These are phyloP conservation scores for Dermolepida albohirtum DNA, from an alignment of 2,888 invertebrate genomes.

Conservation along the genomic window DNA sequence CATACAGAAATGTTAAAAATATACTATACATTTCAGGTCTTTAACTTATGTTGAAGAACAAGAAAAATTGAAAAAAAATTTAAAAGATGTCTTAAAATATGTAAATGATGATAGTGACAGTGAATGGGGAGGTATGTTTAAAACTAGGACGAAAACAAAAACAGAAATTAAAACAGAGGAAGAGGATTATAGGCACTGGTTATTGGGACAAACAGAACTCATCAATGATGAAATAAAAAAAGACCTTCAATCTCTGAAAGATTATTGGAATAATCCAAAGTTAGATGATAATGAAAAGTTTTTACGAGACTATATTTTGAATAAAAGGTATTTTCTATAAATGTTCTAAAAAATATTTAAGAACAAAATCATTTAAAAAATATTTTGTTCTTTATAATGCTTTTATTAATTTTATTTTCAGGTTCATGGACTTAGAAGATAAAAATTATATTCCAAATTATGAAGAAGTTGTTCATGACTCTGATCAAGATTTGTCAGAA, in stretches of 20 bases:
- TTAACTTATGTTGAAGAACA: constrained; percentile 78
- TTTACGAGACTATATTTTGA: constrained; percentile 90
- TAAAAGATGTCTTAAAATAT: constrained; percentile 67
- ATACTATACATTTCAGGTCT: constrained; percentile 54
- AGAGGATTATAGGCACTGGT: constrained; percentile 80
- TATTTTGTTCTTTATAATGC: too few species aligned
- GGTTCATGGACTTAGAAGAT: constrained; percentile 67
- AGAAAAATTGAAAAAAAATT: constrained; percentile 73
- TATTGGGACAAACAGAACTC: constrained; percentile 78
- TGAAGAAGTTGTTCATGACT: constrained; percentile 75
- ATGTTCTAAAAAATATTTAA: neutral
- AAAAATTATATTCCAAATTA: constrained; percentile 70
- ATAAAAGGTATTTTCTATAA: constrained; percentile 72
- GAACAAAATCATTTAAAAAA: constrained; percentile 9
- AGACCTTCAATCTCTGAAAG: constrained; percentile 80
- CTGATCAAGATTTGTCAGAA: constrained; percentile 73
- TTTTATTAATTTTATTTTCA: constrained; percentile 50
- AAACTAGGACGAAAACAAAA: constrained; percentile 68
- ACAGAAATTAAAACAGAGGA: constrained; percentile 68
- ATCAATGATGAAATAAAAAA: constrained; percentile 72
- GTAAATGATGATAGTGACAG: constrained; percentile 66
- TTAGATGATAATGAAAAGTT: constrained; percentile 89
- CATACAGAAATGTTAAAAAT: constrained; percentile 1
- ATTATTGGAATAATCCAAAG: constrained; percentile 87
- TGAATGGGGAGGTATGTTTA: constrained; percentile 69